Evolutionary conservation across 2,113 vertebrate species (phyloP), one percentile per base, ranked within the genome.

Genomic region (Andinoacara biseriatus): DNA sequence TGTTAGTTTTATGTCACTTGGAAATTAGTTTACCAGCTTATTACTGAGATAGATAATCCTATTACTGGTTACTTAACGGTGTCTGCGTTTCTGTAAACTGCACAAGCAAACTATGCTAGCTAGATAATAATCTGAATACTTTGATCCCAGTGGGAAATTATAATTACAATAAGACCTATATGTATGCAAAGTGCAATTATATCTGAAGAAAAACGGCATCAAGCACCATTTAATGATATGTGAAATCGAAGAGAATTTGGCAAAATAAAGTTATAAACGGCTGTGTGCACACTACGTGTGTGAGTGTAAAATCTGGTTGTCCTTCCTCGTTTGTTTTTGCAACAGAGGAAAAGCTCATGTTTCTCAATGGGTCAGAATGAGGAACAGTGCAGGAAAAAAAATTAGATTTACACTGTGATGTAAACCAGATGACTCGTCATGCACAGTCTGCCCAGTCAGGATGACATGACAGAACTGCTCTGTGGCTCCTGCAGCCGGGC

Each of bases 391-490:
- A 20, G 43, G 24, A 11, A 83, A 86, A 26, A 9, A 3, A 20
- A 17, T 81, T 33, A 72, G 46, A 54, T 54, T 72, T 69, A 5
- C 40, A 24, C 2, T 79, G 57, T 94, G 86, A 62, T 52, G 90
- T 29, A 91, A 86, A 83, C 43, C 59, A 58, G 52, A 79, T 5
- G 78, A 72, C 93, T 93, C 89, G 81, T 86, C 69, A 65, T 83
- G 15, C 65, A 15, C 52, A 52, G 20, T 5, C 35, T 90, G 92
- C 85, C 85, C 63, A 91, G 75, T 95, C 93, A 95, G 84, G 79
- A 89, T 95, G 95, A 95, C 94, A 84, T 65, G 90, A 93, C 95
- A 93, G 59, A 94, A 93, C 69, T 83, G 59, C 74, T 38, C 58
- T 58, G 56, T 75, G 29, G 13, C 24, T 69, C 43, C 2, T 13